These are phyloP conservation scores for Spialia ferax DNA, from an alignment of 2,888 invertebrate genomes.

Conservation along the genomic window DNA sequence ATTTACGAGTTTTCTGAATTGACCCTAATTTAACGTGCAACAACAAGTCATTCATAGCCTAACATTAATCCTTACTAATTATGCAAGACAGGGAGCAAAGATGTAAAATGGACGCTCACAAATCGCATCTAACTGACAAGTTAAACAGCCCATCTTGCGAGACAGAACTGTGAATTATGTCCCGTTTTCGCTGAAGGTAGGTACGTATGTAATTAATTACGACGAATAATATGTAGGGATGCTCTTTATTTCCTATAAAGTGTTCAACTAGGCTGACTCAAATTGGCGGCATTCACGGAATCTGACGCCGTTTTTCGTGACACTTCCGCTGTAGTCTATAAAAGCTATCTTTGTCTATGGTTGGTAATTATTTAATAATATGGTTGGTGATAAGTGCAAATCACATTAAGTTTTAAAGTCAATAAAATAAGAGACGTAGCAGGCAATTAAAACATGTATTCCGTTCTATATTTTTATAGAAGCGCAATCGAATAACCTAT, in stretches of 20 bases:
- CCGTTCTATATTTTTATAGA: no score
- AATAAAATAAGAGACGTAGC: no score
- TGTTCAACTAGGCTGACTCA: conserved; percentile 36
- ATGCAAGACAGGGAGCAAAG: conserved; percentile 82
- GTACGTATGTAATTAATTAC: conserved; percentile 81
- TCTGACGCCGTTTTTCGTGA: conserved; percentile 22
- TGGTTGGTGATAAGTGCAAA: background rate
- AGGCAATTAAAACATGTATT: no score
- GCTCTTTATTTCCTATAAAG: conserved; percentile 82
- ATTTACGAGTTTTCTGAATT: conserved; percentile 51
- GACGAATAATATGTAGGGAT: conserved; percentile 80
- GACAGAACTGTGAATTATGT: conserved; percentile 83
- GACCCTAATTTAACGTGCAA: conserved; percentile 70
- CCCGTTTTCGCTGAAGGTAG: conserved; percentile 73
- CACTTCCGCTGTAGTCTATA: conserved; percentile 22
- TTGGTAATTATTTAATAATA: background rate
- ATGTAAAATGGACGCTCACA: conserved; percentile 82
- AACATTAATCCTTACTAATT: conserved; percentile 84
- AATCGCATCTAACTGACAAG: conserved; percentile 82
- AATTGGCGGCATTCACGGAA: conserved; percentile 26
- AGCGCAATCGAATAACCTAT: no score
- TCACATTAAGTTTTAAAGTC: no score
- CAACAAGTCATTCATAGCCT: conserved; percentile 77
- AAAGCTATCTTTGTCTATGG: conserved; percentile 17
- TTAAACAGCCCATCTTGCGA: conserved; percentile 80